Base-by-base conservation (phyloP, 2,888 invertebrate genomes). In the Beris morrisii region DNA sequence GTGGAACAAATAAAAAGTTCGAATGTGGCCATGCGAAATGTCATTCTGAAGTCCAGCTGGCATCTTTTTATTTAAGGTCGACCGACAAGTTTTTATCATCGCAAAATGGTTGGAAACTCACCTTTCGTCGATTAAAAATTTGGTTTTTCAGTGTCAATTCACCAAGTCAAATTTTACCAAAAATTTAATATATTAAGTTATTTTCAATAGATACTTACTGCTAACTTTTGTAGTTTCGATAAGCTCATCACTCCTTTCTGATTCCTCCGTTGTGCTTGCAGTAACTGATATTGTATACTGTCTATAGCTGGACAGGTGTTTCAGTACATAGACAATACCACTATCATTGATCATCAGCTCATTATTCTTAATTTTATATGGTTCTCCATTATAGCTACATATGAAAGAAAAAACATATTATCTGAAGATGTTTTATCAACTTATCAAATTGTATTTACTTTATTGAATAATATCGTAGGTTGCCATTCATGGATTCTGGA, bases 231-330 rank as follows among this genome's bases (percentile, higher is more conserved):
- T 90, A 31, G 81, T 79, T 1, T 86, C 80, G 70, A 79, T 78
- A 48, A 87, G 79, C 1, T 82, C 80, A 70, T 82, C 79, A 57
- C 85, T 84, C 9, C 79, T 76, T 31, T 82, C 76, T 3, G 93
- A 92, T 74, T 89, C 90, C 48, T 82, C 78, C 0, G 83, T 80
- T 0, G 91, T 93, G 73, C 89, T 91, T 1, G 93, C 93, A 53
- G 83, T 81, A 1, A 93, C 84, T 65, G 83, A 83, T 28, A 93
- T 84, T 57, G 84, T 85, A 76, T 93, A 94, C 67, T 86, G 84
- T 0, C 85, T 84, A 73, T 86, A 90, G 65, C 87, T 85, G 46
- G 79, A 77, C 45, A 92, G 81, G 54, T 76, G 74, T 22, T 69
- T 65, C 15, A 78, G 66, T 22, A 73, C 81, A 73, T 11, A 75